Evolutionary conservation across 2,113 vertebrate genomes (phyloP), one percentile per base, ranked within the genome.

Genomic region (Microtus montanus): DNA sequence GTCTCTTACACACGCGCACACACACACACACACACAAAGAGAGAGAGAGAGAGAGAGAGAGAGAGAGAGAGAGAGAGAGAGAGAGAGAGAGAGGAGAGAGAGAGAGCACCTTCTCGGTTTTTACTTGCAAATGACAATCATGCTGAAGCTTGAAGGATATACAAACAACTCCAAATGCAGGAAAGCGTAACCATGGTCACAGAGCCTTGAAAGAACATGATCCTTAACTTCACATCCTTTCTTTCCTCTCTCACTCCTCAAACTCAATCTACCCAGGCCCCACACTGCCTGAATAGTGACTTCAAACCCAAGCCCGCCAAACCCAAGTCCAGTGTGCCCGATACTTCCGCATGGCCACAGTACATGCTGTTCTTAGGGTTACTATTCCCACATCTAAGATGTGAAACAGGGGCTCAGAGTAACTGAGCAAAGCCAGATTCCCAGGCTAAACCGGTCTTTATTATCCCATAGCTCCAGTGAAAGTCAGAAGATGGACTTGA

Each of bases 401-500:
- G 64, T 7, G 2, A 70, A 24, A 24, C 33, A 17, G 44, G 96
- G 78, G 52, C 30, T 52, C 0, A 0, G 17, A 70, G n/a, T 61
- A 74, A 92, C 14, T 2, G 63, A 92, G 70, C 26, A 82, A 82
- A 44, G 61, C 15, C 77, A 12, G 33, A 68, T 58, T 93, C 41
- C 20, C 12, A 33, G 3, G 35, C 47, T 49, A 47, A 54, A 28
- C 30, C 89, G 12, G 63, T 78, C 49, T 91, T 93, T 33, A 63
- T 58, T 28, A 86, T 22, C 74, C 58, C 79, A 14, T 12, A 70
- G 47, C 22, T 91, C 44, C 35, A 4, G 5, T n/a, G 87, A 96
- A 54, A 77, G 64, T 80, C 79, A 30, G 47, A 95, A 93, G 22
- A 92, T 83, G 78, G 70, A 71, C 58, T 92, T 68, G 17, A 24